Conservation (phyloP, 2,113 vertebrate genomes). For the Ornithorhynchus anatinus region DNA sequence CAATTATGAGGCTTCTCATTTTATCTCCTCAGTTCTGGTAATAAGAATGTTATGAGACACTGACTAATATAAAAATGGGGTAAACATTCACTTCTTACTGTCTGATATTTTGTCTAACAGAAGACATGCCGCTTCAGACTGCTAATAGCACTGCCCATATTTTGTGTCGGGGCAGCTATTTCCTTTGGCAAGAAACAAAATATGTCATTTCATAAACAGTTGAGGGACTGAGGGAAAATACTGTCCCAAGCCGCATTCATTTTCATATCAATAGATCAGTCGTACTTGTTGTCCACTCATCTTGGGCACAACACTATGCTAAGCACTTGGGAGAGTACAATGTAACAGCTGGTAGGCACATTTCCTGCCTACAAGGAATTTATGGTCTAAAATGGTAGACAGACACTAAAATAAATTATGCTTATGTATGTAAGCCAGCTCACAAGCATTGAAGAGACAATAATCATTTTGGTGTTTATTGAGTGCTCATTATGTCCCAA, state of each 20-base stretch:
- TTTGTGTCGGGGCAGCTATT: background rate
- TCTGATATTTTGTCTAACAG: constrained; percentile 13
- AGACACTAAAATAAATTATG: too few relatives aligned
- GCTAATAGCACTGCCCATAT: background rate
- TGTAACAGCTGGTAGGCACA: too few relatives aligned
- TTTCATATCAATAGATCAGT: background rate
- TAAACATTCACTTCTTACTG: background rate
- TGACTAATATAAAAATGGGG: background rate
- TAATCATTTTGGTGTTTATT: too few relatives aligned
- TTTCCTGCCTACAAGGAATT: too few relatives aligned
- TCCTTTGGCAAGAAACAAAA: background rate
- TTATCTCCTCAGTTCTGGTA: too few relatives aligned
- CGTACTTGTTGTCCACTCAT: background rate
- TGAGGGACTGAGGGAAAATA: constrained; percentile 2
- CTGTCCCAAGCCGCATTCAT: background rate
- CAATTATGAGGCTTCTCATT: too few relatives aligned
- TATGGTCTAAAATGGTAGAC: too few relatives aligned
- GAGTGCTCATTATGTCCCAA: too few relatives aligned
- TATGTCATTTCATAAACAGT: background rate
- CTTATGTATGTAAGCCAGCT: too few relatives aligned
- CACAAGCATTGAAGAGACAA: too few relatives aligned
- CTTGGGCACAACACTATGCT: too few relatives aligned
- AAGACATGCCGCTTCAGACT: background rate
- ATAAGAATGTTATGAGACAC: background rate
- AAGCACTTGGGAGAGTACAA: too few relatives aligned